Evolutionary conservation across 1,140 invertebrate species (phyloP).

Genomic region (Nomia melanderi): DNA sequence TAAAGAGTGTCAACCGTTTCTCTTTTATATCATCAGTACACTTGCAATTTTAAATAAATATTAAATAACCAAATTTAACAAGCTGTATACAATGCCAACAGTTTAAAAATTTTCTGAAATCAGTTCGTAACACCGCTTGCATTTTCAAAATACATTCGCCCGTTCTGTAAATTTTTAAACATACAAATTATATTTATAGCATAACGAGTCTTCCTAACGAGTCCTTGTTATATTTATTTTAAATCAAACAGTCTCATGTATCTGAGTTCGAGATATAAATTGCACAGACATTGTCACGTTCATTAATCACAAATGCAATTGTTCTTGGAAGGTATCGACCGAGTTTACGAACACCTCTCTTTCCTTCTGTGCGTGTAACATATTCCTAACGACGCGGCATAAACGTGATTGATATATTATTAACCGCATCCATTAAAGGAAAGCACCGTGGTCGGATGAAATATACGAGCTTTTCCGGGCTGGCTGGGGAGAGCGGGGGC

Average conservation of each 20-base stretch:
- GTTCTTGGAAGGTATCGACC: not conserved
- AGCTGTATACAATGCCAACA: too few relatives aligned
- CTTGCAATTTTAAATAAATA: too few relatives aligned
- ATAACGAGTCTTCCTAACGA: not conserved
- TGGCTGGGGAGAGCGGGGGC: too few relatives aligned
- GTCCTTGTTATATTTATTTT: not conserved
- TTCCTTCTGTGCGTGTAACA: conserved; percentile 29
- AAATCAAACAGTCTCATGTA: too few relatives aligned
- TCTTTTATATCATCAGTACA: too few relatives aligned
- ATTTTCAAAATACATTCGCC: too few relatives aligned
- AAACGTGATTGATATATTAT: conserved; percentile 79
- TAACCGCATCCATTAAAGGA: conserved; percentile 76
- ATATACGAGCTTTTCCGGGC: conserved; percentile 64
- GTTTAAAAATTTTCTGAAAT: too few relatives aligned
- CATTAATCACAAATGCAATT: conserved; percentile 13
- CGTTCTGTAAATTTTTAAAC: too few relatives aligned
- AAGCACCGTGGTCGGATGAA: conserved; percentile 68
- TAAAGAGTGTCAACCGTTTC: too few relatives aligned
- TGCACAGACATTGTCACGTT: not conserved
- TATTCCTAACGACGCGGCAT: conserved; percentile 54
- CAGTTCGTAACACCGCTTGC: too few relatives aligned
- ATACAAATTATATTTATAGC: not conserved
- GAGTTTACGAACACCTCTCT: not conserved
- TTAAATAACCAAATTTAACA: too few relatives aligned
- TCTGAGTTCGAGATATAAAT: not conserved